These are phyloP conservation scores for Harpalus rufipes DNA, from an alignment of 2,888 invertebrate genomes.

Conservation along the genomic window DNA sequence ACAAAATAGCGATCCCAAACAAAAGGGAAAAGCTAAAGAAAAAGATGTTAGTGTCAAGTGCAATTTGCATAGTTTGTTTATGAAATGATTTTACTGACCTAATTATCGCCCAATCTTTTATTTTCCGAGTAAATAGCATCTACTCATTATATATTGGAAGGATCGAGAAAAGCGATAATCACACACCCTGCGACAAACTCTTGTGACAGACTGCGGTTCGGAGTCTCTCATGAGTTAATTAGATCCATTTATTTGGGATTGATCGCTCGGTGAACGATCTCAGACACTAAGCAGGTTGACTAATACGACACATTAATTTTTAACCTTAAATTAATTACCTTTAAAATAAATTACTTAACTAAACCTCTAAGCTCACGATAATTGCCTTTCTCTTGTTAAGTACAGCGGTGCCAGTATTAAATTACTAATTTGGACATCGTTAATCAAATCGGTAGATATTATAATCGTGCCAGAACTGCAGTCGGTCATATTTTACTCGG, in stretches of 20 bases:
- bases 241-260: slow-evolving; percentile 27
- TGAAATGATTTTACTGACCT: too few species aligned
- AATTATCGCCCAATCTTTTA: too few species aligned
- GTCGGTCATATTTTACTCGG: not conserved
- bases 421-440: slow-evolving; percentile 54
- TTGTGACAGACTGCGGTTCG: not conserved
- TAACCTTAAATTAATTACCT: slow-evolving; percentile 54
- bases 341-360: slow-evolving; percentile 45
- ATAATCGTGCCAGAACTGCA: slow-evolving; percentile 23
- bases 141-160: too few species aligned
- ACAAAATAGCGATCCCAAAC: too few species aligned
- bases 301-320: slow-evolving; percentile 58
- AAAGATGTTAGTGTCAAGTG: too few species aligned
- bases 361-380: slow-evolving; percentile 58
- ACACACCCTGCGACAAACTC: not conserved
- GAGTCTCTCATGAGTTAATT: slow-evolving; percentile 17
- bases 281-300: slow-evolving; percentile 53
- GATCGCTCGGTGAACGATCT: slow-evolving; percentile 21
- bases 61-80: too few species aligned
- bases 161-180: not conserved
- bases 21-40: too few species aligned
- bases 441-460: slow-evolving; percentile 46
- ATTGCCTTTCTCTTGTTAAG: slow-evolving; percentile 47
- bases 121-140: too few species aligned
- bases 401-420: slow-evolving; percentile 47